These are phyloP conservation scores for Ceratitis capitata DNA, from an alignment of 1,140 invertebrate genomes.

Conservation along the genomic window DNA sequence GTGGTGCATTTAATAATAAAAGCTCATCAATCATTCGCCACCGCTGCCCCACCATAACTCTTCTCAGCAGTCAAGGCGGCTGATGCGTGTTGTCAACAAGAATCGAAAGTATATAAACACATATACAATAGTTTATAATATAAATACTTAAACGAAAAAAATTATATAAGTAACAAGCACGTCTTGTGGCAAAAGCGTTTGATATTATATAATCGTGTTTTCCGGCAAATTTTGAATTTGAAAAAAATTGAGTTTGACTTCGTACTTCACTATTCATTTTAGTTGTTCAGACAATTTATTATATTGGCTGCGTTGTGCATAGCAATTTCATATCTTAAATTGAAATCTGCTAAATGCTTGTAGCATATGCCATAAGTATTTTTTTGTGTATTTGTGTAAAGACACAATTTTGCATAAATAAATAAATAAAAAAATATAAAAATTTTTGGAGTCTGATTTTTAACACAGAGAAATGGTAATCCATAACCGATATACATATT, in stretches of 20 bases:
- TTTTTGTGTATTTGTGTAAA: background rate
- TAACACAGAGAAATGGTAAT: too few relatives aligned
- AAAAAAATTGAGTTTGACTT: background rate
- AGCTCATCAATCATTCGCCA: background rate
- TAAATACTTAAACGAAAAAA: background rate
- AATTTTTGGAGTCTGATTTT: too few relatives aligned
- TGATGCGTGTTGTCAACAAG: background rate
- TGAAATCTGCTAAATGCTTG: background rate
- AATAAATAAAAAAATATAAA: too few relatives aligned
- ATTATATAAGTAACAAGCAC: background rate
- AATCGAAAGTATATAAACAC: background rate
- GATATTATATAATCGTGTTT: too few relatives aligned
- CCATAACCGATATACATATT: too few relatives aligned
- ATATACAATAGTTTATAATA: background rate
- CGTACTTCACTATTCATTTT: background rate
- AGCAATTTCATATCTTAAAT: background rate
- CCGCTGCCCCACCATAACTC: background rate
- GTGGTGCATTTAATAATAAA: constrained; percentile 26
- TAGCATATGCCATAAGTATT: background rate
- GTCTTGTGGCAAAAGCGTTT: background rate
- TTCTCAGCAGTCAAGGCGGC: background rate
- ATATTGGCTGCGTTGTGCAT: background rate
- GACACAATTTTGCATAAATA: background rate
- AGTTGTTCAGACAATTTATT: background rate
- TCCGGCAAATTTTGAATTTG: background rate